Evolutionary conservation across 30 jellyfish, hydroid and myxozoan genomes (phyloP).

Genomic region (Hydractinia symbiolongicarpus): DNA sequence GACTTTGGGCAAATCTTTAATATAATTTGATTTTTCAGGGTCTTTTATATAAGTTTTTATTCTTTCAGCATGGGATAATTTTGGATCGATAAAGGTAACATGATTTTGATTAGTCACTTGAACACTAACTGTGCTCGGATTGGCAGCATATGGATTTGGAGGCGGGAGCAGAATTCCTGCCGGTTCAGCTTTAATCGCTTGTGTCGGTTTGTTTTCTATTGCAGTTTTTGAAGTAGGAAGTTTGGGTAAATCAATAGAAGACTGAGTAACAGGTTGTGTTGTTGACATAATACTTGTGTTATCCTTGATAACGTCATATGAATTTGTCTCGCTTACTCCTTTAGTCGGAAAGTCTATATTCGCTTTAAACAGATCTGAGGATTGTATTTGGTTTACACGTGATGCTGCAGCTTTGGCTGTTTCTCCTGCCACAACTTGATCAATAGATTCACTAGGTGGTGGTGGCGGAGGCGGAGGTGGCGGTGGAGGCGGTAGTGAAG

Average conservation of each 20-base stretch:
- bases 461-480: not conserved
- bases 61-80: too few relatives aligned
- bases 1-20: conserved; percentile 18
- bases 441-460: not conserved
- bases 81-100: not conserved
- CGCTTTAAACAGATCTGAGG: not conserved
- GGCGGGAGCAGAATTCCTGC: not conserved
- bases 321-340: not conserved
- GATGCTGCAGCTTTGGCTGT: not conserved
- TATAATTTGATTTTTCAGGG: not conserved
- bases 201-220: not conserved
- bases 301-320: not conserved
- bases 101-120: not conserved
- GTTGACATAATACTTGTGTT: not conserved
- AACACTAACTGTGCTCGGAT: not conserved
- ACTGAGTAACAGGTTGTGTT: not conserved
- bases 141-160: not conserved
- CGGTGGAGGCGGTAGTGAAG: not conserved
- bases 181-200: not conserved
- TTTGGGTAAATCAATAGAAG: not conserved
- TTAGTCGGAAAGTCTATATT: not conserved
- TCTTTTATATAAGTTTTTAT: not conserved
- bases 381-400: not conserved
- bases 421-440: not conserved
- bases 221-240: not conserved